Percentiles rank a stretch among this genome's conserved stretches.
Conservation (phyloP, 2,888 invertebrate genomes). For the Andrena flavipes region DNA sequence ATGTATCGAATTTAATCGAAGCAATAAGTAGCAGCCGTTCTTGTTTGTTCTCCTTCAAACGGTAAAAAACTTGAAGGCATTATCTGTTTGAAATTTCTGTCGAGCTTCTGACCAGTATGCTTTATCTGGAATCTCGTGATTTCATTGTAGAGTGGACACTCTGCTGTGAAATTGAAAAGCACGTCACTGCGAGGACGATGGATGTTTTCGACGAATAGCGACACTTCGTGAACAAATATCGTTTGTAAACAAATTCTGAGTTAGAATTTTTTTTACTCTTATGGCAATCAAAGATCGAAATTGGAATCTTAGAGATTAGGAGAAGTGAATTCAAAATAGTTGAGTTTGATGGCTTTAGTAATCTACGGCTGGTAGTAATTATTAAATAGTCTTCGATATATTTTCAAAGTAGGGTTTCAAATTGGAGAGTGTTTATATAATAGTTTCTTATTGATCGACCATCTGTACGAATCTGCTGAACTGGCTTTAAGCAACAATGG, state of each 20-base stretch:
- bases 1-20: neutral
- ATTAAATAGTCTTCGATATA: too few species aligned
- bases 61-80: neutral
- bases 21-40: neutral
- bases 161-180: slow-evolving; percentile 24
- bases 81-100: neutral
- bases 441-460: slow-evolving; percentile 23
- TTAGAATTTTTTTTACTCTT: neutral
- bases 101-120: neutral
- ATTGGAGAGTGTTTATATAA: neutral
- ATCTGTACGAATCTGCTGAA: neutral
- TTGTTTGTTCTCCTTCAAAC: neutral
- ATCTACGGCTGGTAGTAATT: too few species aligned
- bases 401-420: neutral
- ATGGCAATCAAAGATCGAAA: neutral
- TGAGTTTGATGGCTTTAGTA: too few species aligned
- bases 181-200: neutral
- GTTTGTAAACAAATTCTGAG: neutral
- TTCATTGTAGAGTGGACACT: neutral
- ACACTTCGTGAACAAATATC: slow-evolving; percentile 11
- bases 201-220: neutral
- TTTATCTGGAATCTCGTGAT: neutral
- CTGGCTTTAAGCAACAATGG: neutral
- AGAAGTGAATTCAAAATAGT: neutral
- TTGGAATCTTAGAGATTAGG: neutral